Evolutionary conservation across 1,140 invertebrate genomes (phyloP).

Genomic region (Pseudachorutes palmiensis): DNA sequence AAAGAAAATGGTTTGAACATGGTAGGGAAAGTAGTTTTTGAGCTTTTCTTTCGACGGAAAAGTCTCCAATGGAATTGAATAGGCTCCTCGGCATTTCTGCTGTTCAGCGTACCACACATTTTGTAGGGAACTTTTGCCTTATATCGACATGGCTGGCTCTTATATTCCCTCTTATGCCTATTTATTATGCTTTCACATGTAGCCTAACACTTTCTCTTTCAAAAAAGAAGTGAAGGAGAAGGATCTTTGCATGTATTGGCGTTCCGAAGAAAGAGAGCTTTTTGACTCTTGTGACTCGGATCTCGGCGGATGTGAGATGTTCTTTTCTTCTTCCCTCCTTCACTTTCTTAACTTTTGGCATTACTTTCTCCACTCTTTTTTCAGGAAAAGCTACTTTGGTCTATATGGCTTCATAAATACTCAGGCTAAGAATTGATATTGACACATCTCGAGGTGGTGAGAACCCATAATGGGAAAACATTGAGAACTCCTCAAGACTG

Average conservation of each 20-base stretch:
- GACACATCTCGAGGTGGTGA: constrained; percentile 1
- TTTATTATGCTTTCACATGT: constrained; percentile 6
- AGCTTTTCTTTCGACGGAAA: no score
- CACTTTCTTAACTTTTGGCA: constrained; percentile 1
- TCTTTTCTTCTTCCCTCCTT: not conserved
- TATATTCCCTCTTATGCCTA: no score
- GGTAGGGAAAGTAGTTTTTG: no score
- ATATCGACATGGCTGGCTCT: no score
- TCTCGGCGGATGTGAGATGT: no score
- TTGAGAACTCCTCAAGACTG: not conserved
- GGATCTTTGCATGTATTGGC: not conserved
- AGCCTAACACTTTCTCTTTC: not conserved
- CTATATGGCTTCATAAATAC: constrained; percentile 10
- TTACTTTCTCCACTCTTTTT: not conserved
- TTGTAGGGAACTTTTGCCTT: no score
- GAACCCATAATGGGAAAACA: not conserved
- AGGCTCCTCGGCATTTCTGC: no score
- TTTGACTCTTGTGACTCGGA: no score
- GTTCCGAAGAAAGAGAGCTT: not conserved
- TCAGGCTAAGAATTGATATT: not conserved
- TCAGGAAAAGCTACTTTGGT: not conserved
- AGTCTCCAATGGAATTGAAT: no score
- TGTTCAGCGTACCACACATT: no score
- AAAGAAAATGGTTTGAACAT: no score
- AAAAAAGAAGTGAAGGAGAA: not conserved